A percentile compares a stretch with the other conserved stretches of the same genome.
These are phyloP conservation scores for Morus bassanus DNA, from an alignment of 2,797 vertebrate genomes.

Conservation along the genomic window DNA sequence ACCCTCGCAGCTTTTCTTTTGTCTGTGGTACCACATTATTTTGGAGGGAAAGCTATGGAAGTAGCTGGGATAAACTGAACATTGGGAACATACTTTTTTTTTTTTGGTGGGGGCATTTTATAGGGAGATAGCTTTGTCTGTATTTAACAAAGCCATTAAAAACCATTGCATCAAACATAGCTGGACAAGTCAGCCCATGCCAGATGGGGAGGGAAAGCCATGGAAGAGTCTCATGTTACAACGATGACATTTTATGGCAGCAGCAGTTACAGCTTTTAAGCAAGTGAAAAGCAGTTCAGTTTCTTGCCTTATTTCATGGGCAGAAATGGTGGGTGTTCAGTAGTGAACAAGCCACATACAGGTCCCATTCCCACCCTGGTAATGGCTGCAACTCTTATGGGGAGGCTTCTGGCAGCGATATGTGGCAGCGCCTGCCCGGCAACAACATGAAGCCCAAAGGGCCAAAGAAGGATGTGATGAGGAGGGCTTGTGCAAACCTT, in stretches of 20 bases:
- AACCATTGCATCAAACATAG: neutral
- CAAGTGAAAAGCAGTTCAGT: neutral
- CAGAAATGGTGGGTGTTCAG: neutral
- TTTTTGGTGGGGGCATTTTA: neutral
- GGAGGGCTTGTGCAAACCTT: neutral
- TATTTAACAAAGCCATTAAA: neutral
- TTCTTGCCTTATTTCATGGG: neutral
- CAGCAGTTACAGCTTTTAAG: neutral
- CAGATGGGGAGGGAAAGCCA: neutral
- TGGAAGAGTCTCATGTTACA: accelerated
- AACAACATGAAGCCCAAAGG: neutral
- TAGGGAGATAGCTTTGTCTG: neutral
- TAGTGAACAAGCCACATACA: neutral
- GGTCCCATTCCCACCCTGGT: neutral
- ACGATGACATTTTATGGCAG: accelerated
- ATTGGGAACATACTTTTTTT: accelerated
- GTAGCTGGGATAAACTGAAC: neutral
- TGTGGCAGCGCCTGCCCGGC: accelerated
- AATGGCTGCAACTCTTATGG: accelerated
- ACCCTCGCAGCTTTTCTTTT: neutral
- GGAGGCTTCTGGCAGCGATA: neutral
- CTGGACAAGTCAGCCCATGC: neutral
- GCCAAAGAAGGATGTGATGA: neutral
- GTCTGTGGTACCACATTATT: neutral
- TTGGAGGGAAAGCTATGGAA: neutral